These are phyloP conservation scores for Castor canadensis DNA, from an alignment of 2,113 vertebrate genomes.

Conservation along the genomic window DNA sequence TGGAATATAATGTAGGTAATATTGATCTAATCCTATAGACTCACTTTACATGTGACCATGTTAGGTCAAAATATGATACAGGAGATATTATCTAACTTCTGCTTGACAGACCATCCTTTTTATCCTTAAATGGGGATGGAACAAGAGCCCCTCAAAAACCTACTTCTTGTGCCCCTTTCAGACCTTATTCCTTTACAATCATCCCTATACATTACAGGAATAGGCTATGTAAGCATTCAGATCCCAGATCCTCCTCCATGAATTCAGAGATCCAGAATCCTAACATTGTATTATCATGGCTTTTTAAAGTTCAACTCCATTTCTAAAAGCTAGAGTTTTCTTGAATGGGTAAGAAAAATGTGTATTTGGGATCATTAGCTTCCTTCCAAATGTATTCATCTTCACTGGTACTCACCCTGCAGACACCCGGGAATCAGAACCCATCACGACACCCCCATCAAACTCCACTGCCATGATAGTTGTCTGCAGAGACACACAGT, in stretches of 20 bases:
- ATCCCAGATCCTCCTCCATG: not conserved
- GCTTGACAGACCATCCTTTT: not conserved
- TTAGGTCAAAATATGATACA: not conserved
- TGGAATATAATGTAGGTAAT: not conserved
- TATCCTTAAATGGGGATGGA: not conserved
- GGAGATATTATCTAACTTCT: not conserved
- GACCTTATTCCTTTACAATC: not conserved
- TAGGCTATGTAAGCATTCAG: not conserved
- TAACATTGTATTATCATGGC: not conserved
- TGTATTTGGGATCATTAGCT: too few relatives aligned
- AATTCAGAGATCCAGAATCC: not conserved
- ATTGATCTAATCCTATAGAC: not conserved
- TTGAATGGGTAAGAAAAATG: not conserved
- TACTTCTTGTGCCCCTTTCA: not conserved
- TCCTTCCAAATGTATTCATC: not conserved
- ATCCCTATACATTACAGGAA: not conserved
- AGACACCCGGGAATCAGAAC: constrained; percentile 92
- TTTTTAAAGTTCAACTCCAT: not conserved
- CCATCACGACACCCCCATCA: constrained; percentile 90
- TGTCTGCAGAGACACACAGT: constrained; percentile 82
- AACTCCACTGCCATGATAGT: constrained; percentile 93
- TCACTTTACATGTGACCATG: not conserved
- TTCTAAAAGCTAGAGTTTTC: not conserved
- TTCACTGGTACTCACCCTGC: constrained; percentile 86
- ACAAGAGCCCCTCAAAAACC: not conserved